A percentile compares a stretch with the other conserved stretches of the same genome.
Conservation (phyloP, 2,797 vertebrate genomes). For the Phrynocephalus vlangalii region DNA sequence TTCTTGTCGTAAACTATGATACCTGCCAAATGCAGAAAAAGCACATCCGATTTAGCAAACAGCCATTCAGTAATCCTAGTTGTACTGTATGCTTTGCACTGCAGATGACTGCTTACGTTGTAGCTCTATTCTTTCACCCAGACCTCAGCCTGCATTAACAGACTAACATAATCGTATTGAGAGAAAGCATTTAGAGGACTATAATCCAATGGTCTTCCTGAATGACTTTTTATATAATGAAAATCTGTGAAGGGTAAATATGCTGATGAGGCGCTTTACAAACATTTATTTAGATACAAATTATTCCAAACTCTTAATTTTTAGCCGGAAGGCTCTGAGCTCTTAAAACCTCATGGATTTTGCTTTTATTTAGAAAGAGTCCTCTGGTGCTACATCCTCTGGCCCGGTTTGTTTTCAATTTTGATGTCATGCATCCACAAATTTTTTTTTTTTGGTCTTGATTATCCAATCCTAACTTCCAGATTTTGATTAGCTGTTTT, state of each 20-base stretch:
- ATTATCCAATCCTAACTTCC: not conserved
- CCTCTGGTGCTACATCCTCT: slow-evolving; percentile 30
- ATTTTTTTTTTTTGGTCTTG: not conserved
- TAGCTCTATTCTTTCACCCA: slow-evolving; percentile 55
- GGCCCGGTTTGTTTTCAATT: slow-evolving; percentile 33
- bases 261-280: slow-evolving; percentile 56
- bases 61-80: slow-evolving; percentile 47
- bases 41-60: slow-evolving; percentile 13
- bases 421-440: not conserved
- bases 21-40: slow-evolving; percentile 13
- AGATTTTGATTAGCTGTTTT: not conserved
- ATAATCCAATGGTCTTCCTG: slow-evolving; percentile 72
- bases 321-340: slow-evolving; percentile 29
- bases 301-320: slow-evolving; percentile 16
- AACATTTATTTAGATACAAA: slow-evolving; percentile 48
- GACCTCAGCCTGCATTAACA: slow-evolving; percentile 69
- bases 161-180: slow-evolving; percentile 71
- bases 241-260: slow-evolving; percentile 75
- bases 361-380: slow-evolving; percentile 46
- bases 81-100: slow-evolving; percentile 53
- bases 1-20: not conserved
- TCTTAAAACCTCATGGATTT: slow-evolving; percentile 19
- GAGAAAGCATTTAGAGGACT: slow-evolving; percentile 71
- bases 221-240: slow-evolving; percentile 74
- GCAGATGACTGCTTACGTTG: slow-evolving; percentile 51